Percentiles rank a stretch among this genome's conserved stretches.
Evolutionary conservation across 2,797 vertebrate genomes (phyloP).

Genomic region (Brachymystax lenok): DNA sequence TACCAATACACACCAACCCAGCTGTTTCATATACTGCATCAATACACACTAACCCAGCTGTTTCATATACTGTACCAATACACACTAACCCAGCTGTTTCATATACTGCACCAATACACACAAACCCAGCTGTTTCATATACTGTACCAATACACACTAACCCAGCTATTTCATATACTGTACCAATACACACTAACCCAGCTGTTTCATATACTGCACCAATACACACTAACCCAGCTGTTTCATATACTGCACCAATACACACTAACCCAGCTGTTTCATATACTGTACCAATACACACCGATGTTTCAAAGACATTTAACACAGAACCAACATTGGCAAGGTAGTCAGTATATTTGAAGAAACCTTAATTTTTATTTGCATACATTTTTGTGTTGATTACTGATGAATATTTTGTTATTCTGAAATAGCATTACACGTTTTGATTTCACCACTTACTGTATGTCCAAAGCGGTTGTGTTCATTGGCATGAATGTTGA

Average conservation of each 20-base stretch:
- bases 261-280: not conserved
- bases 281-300: not conserved
- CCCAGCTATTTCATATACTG: not conserved
- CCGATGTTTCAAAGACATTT: not conserved
- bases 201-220: too few relatives aligned
- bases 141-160: too few relatives aligned
- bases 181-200: not conserved
- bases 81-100: too few relatives aligned
- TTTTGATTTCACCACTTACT: not conserved
- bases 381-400: not conserved
- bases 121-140: too few relatives aligned
- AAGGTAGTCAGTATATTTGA: not conserved
- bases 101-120: not conserved
- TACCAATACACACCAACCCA: too few relatives aligned
- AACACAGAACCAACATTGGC: not conserved
- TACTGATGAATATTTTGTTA: not conserved
- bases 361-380: not conserved
- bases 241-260: not conserved
- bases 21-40: not conserved
- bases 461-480: not conserved
- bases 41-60: not conserved
- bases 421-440: not conserved
- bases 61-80: too few relatives aligned
- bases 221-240: not conserved
- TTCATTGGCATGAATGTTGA: not conserved